phyloP scores from a whole-genome alignment of 1,140 invertebrate genomes.

The Calephelis nemesis region DNA sequence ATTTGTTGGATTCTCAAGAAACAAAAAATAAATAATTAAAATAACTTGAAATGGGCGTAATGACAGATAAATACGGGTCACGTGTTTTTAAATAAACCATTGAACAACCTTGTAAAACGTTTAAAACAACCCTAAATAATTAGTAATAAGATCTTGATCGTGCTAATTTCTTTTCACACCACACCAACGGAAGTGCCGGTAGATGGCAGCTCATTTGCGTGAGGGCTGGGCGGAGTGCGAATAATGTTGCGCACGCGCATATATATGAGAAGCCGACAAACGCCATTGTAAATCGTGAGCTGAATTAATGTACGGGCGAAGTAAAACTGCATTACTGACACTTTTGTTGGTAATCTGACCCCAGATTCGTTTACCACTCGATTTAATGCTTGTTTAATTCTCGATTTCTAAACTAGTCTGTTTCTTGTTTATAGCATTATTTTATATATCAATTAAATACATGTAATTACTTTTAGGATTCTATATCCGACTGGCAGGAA shows the following conservation, averaged over 20 bases:
- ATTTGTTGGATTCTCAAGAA: no score
- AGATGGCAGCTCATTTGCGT: constrained; percentile 11
- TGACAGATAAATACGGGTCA: no score
- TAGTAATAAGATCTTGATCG: background rate
- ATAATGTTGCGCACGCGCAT: constrained; percentile 11
- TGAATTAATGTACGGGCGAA: constrained; percentile 2
- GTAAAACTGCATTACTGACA: background rate
- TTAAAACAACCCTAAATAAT: background rate
- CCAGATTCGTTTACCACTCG: background rate
- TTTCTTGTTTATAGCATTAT: no score
- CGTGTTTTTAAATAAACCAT: no score
- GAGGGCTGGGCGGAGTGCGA: constrained; percentile 9
- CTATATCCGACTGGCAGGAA: no score
- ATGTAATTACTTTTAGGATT: no score
- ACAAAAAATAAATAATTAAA: no score
- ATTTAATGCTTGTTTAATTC: no score
- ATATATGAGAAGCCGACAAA: background rate
- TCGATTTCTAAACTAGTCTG: no score
- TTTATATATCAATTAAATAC: no score
- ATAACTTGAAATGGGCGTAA: no score
- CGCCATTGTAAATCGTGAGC: constrained; percentile 6
- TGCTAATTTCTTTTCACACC: constrained; percentile 12
- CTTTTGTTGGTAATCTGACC: background rate
- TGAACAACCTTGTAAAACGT: background rate
- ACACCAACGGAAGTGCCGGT: background rate